Evolutionary conservation across 1,140 invertebrate genomes (phyloP), one percentile per base, ranked within the genome.

Genomic region (Cepaea nemoralis): DNA sequence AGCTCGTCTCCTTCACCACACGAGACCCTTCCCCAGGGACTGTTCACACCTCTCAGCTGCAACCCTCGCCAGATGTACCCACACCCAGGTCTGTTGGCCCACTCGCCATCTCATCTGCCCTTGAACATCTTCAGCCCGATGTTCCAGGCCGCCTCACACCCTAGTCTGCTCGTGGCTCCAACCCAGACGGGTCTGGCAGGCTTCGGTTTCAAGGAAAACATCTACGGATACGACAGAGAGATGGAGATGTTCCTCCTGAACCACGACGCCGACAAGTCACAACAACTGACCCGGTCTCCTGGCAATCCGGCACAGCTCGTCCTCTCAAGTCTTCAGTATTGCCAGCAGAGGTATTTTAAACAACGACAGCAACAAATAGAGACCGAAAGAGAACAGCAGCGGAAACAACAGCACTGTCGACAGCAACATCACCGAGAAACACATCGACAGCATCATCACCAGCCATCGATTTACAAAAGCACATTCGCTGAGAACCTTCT

Each of bases 351-450:
- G 10, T 19, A 37, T 16, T 35, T 27, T 1, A 48, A 55, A 22
- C 76, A 77, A 10, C 76, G 55, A 2, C 76, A 77, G 1, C 76
- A 77, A 8, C 48, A 63, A n/a, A 1, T 40, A 40, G 37, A 71
- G 69, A 22, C 35, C 0, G 22, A 71, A 3, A 24, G 40, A 10
- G 37, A 71, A 6, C 69, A 71, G 24, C 76, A 66, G 2, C 73
- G 42, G 1, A 39, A 48, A 27, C 76, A 77, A 35, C 76, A 77
- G 3, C 76, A 77, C 19, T 66, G 35, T n/a, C 50, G 40, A 40
- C 69, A 40, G 35, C 33, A 37, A 27, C 69, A 63, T 24, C 76
- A 77, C 0, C n/a, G 55, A 39, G 45, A 77, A 33, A 2, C 12
- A 12, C 35, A 77, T 1, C 50, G 66, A 33, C 48, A 77, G 40